Evolutionary conservation across 2,888 invertebrate species (phyloP).

Genomic region (Ceramica pisi): DNA sequence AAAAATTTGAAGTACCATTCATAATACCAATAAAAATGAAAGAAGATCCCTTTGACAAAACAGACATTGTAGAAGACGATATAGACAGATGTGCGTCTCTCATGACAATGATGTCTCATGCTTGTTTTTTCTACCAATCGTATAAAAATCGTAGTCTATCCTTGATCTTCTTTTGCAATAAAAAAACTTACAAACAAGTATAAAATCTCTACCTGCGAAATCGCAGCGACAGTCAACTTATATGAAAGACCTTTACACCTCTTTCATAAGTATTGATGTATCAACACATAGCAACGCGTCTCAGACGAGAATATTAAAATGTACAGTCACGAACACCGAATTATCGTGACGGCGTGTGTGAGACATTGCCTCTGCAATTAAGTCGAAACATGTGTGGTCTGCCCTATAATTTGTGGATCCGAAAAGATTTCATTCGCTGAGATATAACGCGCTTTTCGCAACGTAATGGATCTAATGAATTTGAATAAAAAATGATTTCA

Average conservation of each 20-base stretch:
- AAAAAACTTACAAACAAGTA: not conserved
- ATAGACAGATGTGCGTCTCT: not conserved
- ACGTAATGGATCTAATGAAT: conserved; percentile 61
- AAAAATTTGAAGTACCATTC: conserved; percentile 37
- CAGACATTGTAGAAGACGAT: conserved; percentile 5
- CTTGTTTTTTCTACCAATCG: not conserved
- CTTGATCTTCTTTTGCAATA: not conserved
- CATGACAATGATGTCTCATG: conserved; percentile 11
- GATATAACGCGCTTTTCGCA: conserved; percentile 57
- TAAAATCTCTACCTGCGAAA: conserved; percentile 29
- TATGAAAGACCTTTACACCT: conserved; percentile 49
- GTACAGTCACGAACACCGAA: conserved; percentile 84
- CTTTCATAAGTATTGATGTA: conserved; percentile 81
- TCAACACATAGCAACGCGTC: conserved; percentile 84
- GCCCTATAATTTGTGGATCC: conserved; percentile 61
- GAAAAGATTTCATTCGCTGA: conserved; percentile 52
- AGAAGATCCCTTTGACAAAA: conserved; percentile 17
- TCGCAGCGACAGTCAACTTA: conserved; percentile 18
- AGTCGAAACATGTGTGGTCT: conserved; percentile 70
- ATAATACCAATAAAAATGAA: conserved; percentile 19
- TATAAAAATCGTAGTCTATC: not conserved
- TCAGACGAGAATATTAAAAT: conserved; percentile 82
- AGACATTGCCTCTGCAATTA: conserved; percentile 70
- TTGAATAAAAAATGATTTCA: conserved; percentile 46
- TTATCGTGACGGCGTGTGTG: conserved; percentile 74